Percentiles rank a stretch among this genome's conserved stretches.
Conservation (phyloP, 2,888 invertebrate genomes). For the Cheilosia pagana region DNA sequence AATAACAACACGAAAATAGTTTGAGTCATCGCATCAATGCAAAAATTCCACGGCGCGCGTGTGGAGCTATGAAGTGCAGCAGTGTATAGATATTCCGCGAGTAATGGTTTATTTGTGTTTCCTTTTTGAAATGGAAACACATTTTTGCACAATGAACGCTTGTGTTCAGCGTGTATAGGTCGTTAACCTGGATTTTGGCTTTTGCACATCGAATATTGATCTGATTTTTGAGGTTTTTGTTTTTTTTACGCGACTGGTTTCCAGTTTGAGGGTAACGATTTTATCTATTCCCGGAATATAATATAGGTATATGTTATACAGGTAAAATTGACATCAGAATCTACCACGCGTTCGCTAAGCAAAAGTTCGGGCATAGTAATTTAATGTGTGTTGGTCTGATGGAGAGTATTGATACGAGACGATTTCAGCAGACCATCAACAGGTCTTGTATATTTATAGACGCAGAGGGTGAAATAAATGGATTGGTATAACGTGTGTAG, state of each 20-base stretch:
- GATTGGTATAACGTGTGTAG: no score
- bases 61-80: conserved; percentile 4
- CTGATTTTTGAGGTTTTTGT: conserved; percentile 12
- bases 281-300: conserved; percentile 16
- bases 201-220: conserved; percentile 31
- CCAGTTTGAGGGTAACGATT: conserved; percentile 16
- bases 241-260: neutral
- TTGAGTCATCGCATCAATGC: neutral
- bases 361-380: no score
- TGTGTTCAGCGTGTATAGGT: conserved; percentile 26
- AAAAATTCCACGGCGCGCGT: neutral
- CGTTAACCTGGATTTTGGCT: conserved; percentile 45
- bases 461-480: no score
- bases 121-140: conserved; percentile 13
- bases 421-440: no score
- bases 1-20: neutral
- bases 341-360: neutral
- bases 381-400: no score
- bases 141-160: conserved; percentile 10
- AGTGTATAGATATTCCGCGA: conserved; percentile 19
- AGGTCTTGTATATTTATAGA: no score
- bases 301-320: neutral
- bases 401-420: no score
- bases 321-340: conserved; percentile 5
- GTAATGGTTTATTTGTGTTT: neutral